Base-by-base conservation (phyloP, 2,888 invertebrate species). In the Oscheius sp. region DNA sequence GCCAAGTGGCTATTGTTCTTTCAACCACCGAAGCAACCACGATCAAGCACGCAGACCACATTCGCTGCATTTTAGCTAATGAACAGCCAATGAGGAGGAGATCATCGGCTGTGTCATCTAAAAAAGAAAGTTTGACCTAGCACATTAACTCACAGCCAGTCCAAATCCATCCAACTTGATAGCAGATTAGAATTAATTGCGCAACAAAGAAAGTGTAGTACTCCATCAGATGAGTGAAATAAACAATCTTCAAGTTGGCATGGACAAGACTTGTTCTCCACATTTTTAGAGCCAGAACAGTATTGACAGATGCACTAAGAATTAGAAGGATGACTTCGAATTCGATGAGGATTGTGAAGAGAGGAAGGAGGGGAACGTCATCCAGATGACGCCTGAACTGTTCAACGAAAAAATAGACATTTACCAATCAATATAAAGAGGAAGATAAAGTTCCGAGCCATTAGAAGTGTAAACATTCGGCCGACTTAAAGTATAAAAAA, bases 121-220 rank as follows among this genome's bases (percentile, higher is more conserved):
- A 22, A 49, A 24, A 33, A 6, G 12, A 32, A 12, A 33, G 1
- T 22, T 17, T 20, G 22, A 22, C 24, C 20, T 12, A 14, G n/a
- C 20, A 20, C 14, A 59, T 3, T 57, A 17, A 17, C 63, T 36
- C 26, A 64, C 63, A 64, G 20, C 63, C 63, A 33, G 51, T 51
- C 38, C 38, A 64, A 24, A 64, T 64, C 50, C 51, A 64, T 6
- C 63, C 63, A 12, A 64, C 63, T 64, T 64, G 63, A 17, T 64
- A 64, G 33, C 63, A 64, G 26, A 64, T 64, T 2, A 64, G 36
- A n/a, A 64, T 49, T 9, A 64, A 26, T 24, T 64, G 63, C 8
- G 63, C 63, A 33, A 36, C 33, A 28, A 64, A 64, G 51, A 64
- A 64, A 20, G 26, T 30, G 24, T 64, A 64, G 28, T 64, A 64